Base-by-base conservation (phyloP, 2,113 vertebrate genomes). In the Podiceps cristatus region DNA sequence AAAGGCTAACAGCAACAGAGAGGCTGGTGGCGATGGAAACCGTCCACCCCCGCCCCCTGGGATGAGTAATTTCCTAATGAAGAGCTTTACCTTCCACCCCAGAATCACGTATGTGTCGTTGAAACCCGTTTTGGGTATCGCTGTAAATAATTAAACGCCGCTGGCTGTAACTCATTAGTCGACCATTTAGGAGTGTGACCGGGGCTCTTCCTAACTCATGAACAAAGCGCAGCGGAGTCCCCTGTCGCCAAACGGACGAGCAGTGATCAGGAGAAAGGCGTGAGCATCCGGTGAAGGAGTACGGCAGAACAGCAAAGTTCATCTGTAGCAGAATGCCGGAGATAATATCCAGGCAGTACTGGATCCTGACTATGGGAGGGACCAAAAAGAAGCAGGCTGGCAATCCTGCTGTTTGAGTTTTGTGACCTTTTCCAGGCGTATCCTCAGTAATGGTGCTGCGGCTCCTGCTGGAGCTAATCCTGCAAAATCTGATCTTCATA, bases 291-390 rank as follows among this genome's bases (percentile, higher is more conserved):
- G 18, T 66, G 53, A 45, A 27, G 68, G 63, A 52, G 13, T 3
- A 1, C 2, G 2, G 44, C 29, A 29, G 31, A 59, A 18, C 22
- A 50, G 31, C 4, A 0, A 37, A 20, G 5, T n/a, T 55, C 9
- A 18, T 56, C 37, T 47, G 60, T 22, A 10, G 1, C 40, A 1
- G 9, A 3, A 31, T 2, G 5, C 2, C 15, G 29, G 53, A 11
- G 11, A 1, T 3, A 24, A 69, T 12, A 33, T 3, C 25, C 67
- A 50, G 58, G 6, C 40, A 31, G 25, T 4, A 4, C 45, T 14
- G 35, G 40, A 15, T 66, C 25, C 59, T 56, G 64, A 33, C 35
- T 35, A 2, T 2, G 23, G 2, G 18, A 59, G 52, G 13, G 28
- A 40, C 56, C 4, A 60, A 33, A 74, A 6, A 17, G 19, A 20